Evolutionary conservation across 2,113 vertebrate species (phyloP), one percentile per base, ranked within the genome.

Genomic region (Tinamus guttatus): DNA sequence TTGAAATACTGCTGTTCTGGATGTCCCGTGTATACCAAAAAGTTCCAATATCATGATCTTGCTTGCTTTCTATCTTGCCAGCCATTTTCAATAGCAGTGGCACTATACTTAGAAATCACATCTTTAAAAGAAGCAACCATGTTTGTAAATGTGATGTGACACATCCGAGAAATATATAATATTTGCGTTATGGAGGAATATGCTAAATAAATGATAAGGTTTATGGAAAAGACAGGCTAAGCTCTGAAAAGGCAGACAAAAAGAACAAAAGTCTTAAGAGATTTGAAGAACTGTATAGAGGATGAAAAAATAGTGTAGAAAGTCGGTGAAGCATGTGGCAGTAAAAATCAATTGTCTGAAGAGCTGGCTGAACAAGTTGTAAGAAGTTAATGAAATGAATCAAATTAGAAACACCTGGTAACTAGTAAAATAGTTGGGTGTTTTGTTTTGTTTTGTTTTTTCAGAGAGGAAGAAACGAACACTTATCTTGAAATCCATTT

Each of bases 341-440:
- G 92, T 95, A 95, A 94, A 95, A 95, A 87, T 85, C 87, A 95
- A 85, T 95, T 96, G 92, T 95, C 94, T 93, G 85, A 78, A 89
- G 85, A 95, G 89, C 87, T 95, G 63, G 73, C 85, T 88, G 95
- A 96, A 77, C 91, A 96, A 92, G 94, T 87, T 92, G 80, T 92
- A 87, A 94, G 94, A 51, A 6, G 13, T 89, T 95, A 96, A 95
- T 88, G 74, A 90, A 96, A 96, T 82, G 40, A 90, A 93, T 95
- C 91, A 89, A 87, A 95, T 95, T 93, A 93, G 77, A 95, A 96
- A 85, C 91, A 95, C 85, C 67, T 93, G 83, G 77, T 92, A 96
- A 82, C 74, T 87, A 70, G 58, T 93, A 90, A 93, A 85, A 73
- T 41, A 20, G 18, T n/a, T 36, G 49, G 49, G 40, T 3, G 24